Evolutionary conservation across 1,140 invertebrate species (phyloP).

Genomic region (Pararge aegeria): DNA sequence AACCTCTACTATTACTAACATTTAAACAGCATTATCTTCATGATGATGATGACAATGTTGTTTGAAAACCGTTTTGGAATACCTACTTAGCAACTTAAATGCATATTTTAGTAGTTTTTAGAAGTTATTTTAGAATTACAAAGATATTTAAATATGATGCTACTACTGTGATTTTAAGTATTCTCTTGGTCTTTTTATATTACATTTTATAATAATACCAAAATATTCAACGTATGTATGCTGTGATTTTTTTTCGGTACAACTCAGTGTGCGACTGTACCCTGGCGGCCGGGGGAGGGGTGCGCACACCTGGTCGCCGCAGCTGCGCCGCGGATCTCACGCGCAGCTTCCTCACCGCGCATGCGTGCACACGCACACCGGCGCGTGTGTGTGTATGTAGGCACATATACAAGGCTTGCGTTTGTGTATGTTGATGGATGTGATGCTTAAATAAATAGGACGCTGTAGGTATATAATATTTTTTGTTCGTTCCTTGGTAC

Average conservation of each 20-base stretch:
- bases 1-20: no score
- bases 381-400: not conserved
- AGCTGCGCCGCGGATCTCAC: conserved; percentile 75
- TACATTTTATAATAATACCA: no score
- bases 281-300: conserved; percentile 45
- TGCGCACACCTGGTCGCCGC: conserved; percentile 73
- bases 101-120: no score
- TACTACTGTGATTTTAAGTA: no score
- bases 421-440: conserved; percentile 6
- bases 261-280: conserved; percentile 43
- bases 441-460: not conserved
- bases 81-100: no score
- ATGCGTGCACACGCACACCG: conserved; percentile 52
- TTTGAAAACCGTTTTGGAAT: no score
- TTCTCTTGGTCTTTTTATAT: no score
- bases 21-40: no score
- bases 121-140: no score
- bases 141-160: no score
- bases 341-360: conserved; percentile 73
- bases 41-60: no score
- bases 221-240: not conserved
- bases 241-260: not conserved
- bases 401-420: conserved; percentile 10
- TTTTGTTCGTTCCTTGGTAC: not conserved
- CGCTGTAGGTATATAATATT: not conserved